Base-by-base conservation (phyloP, 2,113 vertebrate genomes). In the Okapia johnstoni region DNA sequence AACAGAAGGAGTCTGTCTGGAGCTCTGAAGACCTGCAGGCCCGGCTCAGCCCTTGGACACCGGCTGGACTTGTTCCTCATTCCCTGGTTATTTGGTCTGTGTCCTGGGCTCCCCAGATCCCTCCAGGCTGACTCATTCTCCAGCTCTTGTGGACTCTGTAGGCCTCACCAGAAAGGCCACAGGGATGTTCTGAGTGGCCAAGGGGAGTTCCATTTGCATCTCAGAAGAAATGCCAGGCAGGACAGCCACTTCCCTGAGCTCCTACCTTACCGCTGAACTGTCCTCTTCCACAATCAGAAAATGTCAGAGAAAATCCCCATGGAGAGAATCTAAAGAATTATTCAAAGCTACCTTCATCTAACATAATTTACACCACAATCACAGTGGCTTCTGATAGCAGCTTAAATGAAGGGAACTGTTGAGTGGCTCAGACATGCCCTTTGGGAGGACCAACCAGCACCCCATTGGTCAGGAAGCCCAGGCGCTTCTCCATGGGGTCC, bases 21-120 rank as follows among this genome's bases (percentile, higher is more conserved):
- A 48, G 46, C 25, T 61, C 43, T 15, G 36, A 63, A 9, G 46
- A 80, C 9, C 25, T 21, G 40, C 0, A 6, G 11, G 8, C 26
- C 46, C 46, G 76, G 46, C 36, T 48, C 4, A 0, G 3, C 60
- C 25, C 26, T 33, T 5, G 30, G 55, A 5, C 48, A 30, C 9
- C 10, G 28, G 50, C 50, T 48, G 16, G 26, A 19, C 54, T 83
- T 23, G 19, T 5, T 77, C 76, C 61, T 84, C 25, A 14, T 16
- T 30, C 23, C 21, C 58, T 46, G 2, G 1, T 33, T n/a, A 60
- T 61, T 76, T 40, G 43, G 36, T 17, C 30, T 28, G 19, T 28
- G 1, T 14, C 15, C 3, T 0, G 1, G 30, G 76, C 76, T 76
- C 14, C 61, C 26, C 21, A 0, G 2, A 7, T n/a, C 81, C 46